A percentile compares a stretch with the other conserved stretches of the same genome.
These are phyloP conservation scores for Silurus aristotelis DNA, from an alignment of 2,797 vertebrate species.

Conservation along the genomic window DNA sequence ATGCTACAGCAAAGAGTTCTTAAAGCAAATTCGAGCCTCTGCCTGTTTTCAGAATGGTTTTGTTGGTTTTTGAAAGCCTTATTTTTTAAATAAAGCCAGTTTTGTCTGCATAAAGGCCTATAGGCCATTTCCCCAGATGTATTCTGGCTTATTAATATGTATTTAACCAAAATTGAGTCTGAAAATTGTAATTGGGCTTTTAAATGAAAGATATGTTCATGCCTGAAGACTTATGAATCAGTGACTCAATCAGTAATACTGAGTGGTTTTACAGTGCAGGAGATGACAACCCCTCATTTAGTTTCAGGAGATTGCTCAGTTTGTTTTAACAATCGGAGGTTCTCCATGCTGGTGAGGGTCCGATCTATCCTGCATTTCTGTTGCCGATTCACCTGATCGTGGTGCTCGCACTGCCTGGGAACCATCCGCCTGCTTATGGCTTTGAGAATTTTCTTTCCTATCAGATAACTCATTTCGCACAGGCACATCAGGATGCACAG, in stretches of 20 bases:
- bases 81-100: no score
- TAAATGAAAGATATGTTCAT: neutral
- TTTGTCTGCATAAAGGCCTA: no score
- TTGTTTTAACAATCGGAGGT: conserved; percentile 54
- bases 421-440: neutral
- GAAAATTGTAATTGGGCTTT: neutral
- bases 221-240: no score
- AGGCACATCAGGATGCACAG: conserved; percentile 86
- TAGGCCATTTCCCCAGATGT: no score
- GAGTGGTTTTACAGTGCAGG: neutral
- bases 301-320: neutral
- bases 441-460: conserved; percentile 77
- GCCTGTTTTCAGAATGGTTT: no score
- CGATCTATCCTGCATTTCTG: conserved; percentile 61
- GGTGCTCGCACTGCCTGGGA: conserved; percentile 59
- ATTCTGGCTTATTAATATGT: no score
- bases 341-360: conserved; percentile 49
- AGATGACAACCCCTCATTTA: neutral
- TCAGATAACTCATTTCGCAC: conserved; percentile 82
- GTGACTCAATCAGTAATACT: neutral
- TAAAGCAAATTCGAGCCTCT: no score
- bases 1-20: no score
- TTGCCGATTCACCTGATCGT: conserved; percentile 46
- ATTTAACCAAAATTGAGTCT: no score
- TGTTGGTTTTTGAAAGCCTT: no score